Percentiles rank a stretch among this genome's conserved stretches.
phyloP scores from a whole-genome alignment of 2,113 vertebrate species.

The Eclectus roratus region DNA sequence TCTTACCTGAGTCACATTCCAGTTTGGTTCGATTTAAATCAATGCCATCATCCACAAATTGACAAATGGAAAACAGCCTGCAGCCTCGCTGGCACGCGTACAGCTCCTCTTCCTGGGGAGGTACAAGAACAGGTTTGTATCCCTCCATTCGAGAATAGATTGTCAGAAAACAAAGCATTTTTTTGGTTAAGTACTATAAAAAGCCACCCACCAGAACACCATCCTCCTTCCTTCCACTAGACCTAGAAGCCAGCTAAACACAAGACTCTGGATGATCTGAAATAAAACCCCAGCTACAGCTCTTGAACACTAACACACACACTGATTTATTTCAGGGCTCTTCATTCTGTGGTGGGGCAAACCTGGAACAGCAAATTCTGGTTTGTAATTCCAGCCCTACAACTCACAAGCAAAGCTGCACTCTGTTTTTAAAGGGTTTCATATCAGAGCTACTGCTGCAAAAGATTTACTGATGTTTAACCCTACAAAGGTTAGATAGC shows the following conservation, averaged over 20 bases:
- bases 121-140: slow-evolving; percentile 51
- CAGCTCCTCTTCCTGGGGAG: slow-evolving; percentile 88
- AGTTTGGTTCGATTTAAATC: slow-evolving; percentile 91
- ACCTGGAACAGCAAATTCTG: not conserved
- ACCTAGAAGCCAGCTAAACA: not conserved
- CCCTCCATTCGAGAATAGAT: not conserved
- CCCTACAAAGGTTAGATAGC: not conserved
- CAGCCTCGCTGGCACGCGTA: slow-evolving; percentile 96
- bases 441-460: not conserved
- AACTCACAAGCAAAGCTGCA: not conserved
- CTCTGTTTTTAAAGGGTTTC: not conserved
- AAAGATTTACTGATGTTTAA: not conserved
- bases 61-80: slow-evolving; percentile 96
- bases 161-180: not conserved
- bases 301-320: not conserved
- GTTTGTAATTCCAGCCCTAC: not conserved
- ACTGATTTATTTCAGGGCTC: not conserved
- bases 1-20: slow-evolving; percentile 94
- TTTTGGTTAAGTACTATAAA: not conserved
- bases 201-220: not conserved
- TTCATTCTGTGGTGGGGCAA: not conserved
- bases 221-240: not conserved
- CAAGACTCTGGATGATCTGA: not conserved
- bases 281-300: not conserved
- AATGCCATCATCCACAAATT: slow-evolving; percentile 91